Conservation (phyloP, 2,797 vertebrate genomes). For the Diglossa cyanea region DNA sequence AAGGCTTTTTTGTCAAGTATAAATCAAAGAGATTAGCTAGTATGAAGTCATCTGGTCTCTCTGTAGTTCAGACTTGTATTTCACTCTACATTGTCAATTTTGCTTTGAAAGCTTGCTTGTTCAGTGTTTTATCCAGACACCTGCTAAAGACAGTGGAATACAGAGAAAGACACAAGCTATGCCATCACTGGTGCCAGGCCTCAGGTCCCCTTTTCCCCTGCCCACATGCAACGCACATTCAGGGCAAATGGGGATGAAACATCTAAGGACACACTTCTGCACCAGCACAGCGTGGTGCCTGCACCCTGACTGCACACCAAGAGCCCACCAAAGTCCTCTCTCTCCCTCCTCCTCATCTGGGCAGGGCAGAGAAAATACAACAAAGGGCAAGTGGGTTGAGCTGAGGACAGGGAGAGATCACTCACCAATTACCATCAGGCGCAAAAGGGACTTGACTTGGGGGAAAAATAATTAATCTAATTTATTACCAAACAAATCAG, state of each 20-base stretch:
- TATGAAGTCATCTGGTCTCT: background rate
- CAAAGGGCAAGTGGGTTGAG: background rate
- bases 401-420: background rate
- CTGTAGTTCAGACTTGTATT: background rate
- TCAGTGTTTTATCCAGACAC: background rate
- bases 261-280: background rate
- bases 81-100: background rate
- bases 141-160: background rate
- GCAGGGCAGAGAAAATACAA: background rate
- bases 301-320: background rate
- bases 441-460: accelerated
- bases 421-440: background rate
- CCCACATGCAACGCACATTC: background rate
- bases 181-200: background rate
- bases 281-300: background rate
- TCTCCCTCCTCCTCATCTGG: background rate
- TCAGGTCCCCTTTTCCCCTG: background rate
- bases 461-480: background rate
- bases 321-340: too few relatives aligned
- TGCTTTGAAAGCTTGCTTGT: background rate
- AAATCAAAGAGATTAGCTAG: background rate
- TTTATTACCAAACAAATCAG: background rate
- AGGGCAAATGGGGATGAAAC: background rate
- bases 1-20: background rate
- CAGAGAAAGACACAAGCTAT: background rate